Conservation (phyloP, 2,113 vertebrate genomes). For the Cyrtonyx montezumae region DNA sequence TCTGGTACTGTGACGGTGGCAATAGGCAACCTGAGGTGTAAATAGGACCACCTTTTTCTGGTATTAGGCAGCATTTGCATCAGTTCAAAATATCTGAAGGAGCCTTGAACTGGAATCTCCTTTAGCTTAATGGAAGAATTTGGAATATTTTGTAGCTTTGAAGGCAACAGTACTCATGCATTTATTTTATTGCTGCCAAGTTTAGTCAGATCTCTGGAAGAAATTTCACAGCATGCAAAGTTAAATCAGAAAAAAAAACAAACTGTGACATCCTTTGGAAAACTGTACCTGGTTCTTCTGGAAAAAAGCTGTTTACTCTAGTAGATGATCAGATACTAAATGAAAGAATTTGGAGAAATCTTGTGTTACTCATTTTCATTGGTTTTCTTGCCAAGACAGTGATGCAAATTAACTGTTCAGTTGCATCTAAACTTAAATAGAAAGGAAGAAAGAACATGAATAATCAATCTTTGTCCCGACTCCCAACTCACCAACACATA, state of each 20-base stretch:
- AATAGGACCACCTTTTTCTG: background rate
- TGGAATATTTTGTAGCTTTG: background rate
- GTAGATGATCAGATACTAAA: background rate
- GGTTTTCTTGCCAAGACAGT: background rate
- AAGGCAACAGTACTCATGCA: background rate
- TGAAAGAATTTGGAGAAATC: slow-evolving; percentile 7
- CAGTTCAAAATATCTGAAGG: background rate
- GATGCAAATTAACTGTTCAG: background rate
- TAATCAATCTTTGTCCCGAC: background rate
- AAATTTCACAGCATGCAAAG: background rate
- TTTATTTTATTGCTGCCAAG: background rate
- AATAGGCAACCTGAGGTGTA: background rate
- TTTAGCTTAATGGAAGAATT: background rate
- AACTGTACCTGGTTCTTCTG: background rate
- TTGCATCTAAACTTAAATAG: background rate
- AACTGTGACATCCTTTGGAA: background rate
- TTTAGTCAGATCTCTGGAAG: background rate
- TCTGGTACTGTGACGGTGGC: background rate
- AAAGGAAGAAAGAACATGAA: background rate
- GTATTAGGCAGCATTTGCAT: background rate
- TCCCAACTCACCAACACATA: background rate
- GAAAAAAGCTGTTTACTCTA: background rate
- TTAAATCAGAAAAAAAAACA: background rate
- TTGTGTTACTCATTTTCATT: background rate
- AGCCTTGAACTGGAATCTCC: background rate